Evolutionary conservation across 2,888 invertebrate genomes (phyloP).

Genomic region (Heliconius hortense): DNA sequence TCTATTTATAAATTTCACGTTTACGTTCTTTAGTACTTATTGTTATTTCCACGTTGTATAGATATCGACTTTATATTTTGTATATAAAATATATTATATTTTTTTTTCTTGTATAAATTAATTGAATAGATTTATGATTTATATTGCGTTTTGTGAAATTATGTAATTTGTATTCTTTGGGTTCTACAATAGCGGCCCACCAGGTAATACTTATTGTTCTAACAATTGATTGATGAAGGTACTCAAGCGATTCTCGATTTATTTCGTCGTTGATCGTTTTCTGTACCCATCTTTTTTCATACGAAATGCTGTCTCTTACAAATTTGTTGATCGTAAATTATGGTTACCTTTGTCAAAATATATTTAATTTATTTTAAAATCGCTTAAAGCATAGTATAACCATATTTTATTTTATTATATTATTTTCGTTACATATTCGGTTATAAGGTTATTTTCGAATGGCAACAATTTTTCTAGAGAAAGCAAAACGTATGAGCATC

Average conservation of each 20-base stretch:
- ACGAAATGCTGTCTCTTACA: slow-evolving; percentile 41
- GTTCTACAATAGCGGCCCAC: slow-evolving; percentile 51
- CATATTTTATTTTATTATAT: background rate
- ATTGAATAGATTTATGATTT: slow-evolving; percentile 66
- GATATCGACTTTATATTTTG: slow-evolving; percentile 78
- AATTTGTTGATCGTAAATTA: slow-evolving; percentile 14
- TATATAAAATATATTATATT: slow-evolving; percentile 60
- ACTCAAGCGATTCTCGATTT: slow-evolving; percentile 33
- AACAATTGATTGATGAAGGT: slow-evolving; percentile 45
- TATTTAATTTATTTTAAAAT: background rate
- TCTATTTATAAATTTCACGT: slow-evolving; percentile 39
- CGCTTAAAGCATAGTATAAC: background rate
- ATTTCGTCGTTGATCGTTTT: slow-evolving; percentile 23
- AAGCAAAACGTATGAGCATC: slow-evolving; percentile 32
- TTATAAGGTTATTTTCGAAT: slow-evolving; percentile 8
- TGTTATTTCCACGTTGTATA: slow-evolving; percentile 69
- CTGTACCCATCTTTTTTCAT: slow-evolving; percentile 29
- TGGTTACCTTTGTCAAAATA: background rate
- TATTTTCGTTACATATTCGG: slow-evolving; percentile 7
- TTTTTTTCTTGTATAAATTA: slow-evolving; percentile 74
- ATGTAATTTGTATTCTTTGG: slow-evolving; percentile 34
- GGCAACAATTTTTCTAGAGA: slow-evolving; percentile 20
- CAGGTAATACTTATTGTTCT: slow-evolving; percentile 55
- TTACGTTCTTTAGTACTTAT: slow-evolving; percentile 67
- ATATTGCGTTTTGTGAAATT: slow-evolving; percentile 59